These are phyloP conservation scores for Gallinago media DNA, from an alignment of 2,113 vertebrate species.

Conservation along the genomic window DNA sequence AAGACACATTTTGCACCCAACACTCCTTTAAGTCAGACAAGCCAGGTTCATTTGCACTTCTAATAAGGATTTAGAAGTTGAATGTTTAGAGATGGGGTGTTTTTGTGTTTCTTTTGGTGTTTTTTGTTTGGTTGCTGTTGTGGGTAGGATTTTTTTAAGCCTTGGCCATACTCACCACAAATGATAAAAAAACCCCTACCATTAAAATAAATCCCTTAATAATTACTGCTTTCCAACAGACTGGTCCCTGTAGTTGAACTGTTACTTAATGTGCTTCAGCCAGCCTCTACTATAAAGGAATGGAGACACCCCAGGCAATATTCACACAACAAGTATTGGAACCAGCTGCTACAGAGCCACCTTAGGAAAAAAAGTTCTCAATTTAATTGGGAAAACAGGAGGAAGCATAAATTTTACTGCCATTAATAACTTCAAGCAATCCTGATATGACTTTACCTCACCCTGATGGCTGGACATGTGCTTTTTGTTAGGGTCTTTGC, in stretches of 20 bases:
- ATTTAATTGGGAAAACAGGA: conserved; percentile 96
- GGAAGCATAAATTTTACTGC: conserved; percentile 99
- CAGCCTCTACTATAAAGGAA: conserved; percentile 71
- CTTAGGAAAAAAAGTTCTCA: conserved; percentile 80
- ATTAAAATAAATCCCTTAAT: conserved; percentile 71
- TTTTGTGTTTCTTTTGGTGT: neutral
- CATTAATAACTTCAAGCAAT: conserved; percentile 94
- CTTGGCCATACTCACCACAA: conserved; percentile 22
- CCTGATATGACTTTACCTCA: conserved; percentile 80
- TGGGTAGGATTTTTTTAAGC: neutral
- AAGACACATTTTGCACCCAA: neutral
- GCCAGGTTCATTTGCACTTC: neutral
- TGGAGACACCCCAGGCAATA: conserved; percentile 81
- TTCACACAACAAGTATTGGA: conserved; percentile 87
- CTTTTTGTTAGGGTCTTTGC: conserved; percentile 88
- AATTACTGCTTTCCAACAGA: conserved; percentile 69
- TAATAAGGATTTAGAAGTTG: neutral
- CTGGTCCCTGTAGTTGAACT: conserved; percentile 54
- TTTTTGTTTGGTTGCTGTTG: neutral
- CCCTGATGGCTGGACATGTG: conserved; percentile 86
- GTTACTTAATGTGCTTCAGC: conserved; percentile 75
- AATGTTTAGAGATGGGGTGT: neutral
- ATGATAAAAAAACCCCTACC: conserved; percentile 33
- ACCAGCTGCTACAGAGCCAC: conserved; percentile 89
- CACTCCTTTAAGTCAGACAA: neutral